Evolutionary conservation across 2,113 vertebrate species (phyloP).

Genomic region (Hydrolagus affinis): DNA sequence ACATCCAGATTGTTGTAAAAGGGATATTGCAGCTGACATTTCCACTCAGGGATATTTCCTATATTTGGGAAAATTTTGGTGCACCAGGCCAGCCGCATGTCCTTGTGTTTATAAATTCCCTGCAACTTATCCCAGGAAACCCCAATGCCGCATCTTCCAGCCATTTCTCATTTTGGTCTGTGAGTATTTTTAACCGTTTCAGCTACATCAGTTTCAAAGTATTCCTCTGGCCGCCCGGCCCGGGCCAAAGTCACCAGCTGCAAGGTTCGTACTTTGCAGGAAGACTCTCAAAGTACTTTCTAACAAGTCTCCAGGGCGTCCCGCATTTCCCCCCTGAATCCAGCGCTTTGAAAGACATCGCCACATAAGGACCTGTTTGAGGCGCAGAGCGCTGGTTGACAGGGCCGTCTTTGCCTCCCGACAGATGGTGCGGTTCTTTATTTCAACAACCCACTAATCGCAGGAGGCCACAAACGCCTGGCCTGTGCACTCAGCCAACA

Average conservation of each 20-base stretch:
- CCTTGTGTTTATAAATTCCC: not conserved
- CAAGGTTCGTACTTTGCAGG: constrained; percentile 37
- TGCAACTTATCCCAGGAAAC: not conserved
- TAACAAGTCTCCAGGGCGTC: constrained; percentile 33
- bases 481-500: constrained; percentile 49
- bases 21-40: not conserved
- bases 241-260: constrained; percentile 40
- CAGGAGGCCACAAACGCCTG: constrained; percentile 31
- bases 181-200: constrained; percentile 46
- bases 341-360: constrained; percentile 47
- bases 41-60: not conserved
- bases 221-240: constrained; percentile 38
- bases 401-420: constrained; percentile 54
- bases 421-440: constrained; percentile 67
- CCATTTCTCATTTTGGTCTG: not conserved
- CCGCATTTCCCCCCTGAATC: constrained; percentile 45
- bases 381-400: constrained; percentile 54
- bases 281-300: constrained; percentile 43
- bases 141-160: not conserved
- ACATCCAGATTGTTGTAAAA: not conserved
- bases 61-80: not conserved
- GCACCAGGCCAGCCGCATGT: not conserved
- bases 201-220: constrained; percentile 10
- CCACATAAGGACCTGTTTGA: constrained; percentile 57
- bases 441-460: constrained; percentile 52